These are phyloP conservation scores for Phaethornis superciliosus DNA, from an alignment of 2,113 vertebrate species.

Conservation along the genomic window DNA sequence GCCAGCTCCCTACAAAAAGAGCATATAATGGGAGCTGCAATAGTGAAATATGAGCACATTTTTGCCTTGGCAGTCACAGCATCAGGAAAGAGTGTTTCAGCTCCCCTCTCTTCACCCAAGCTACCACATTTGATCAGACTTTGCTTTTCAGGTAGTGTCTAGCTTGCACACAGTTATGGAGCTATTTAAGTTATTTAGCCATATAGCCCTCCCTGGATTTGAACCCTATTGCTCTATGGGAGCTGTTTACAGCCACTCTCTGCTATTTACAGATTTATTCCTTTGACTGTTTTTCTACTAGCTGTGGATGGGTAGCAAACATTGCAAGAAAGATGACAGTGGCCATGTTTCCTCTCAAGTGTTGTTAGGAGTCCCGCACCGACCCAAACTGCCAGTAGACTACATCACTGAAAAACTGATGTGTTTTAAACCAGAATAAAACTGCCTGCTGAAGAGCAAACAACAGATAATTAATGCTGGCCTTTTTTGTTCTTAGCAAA, in stretches of 20 bases:
- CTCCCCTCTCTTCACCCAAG: background rate
- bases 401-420: background rate
- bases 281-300: background rate
- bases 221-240: background rate
- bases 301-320: background rate
- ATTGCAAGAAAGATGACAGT: background rate
- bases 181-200: background rate
- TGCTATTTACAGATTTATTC: background rate
- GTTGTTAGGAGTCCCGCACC: background rate
- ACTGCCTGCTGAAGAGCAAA: background rate
- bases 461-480: background rate
- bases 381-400: background rate
- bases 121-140: background rate
- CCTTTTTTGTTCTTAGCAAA: background rate
- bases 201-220: background rate
- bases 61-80: accelerated
- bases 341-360: background rate
- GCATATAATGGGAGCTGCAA: background rate
- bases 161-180: background rate
- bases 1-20: background rate
- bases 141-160: background rate
- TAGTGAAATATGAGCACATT: accelerated
- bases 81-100: background rate
- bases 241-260: background rate
- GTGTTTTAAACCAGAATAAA: background rate